Evolutionary conservation across 2,888 invertebrate genomes (phyloP).

Genomic region (Archaeoteleia sp.): DNA sequence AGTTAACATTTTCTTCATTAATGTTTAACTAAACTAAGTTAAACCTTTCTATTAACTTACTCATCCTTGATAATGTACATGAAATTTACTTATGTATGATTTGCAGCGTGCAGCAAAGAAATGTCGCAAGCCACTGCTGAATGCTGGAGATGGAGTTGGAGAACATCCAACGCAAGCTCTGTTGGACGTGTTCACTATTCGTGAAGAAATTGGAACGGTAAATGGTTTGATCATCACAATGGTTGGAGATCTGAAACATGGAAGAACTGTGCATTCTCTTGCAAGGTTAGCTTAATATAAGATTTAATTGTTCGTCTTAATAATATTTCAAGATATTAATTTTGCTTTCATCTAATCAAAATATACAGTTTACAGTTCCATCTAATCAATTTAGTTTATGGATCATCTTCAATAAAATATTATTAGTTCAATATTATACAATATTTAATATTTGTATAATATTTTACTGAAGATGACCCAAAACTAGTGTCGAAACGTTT

Average conservation of each 20-base stretch:
- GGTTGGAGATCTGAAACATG: constrained; percentile 98
- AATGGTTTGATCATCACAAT: constrained; percentile 97
- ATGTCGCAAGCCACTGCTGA: constrained; percentile 93
- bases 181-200: constrained; percentile 97
- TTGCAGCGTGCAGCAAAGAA: constrained; percentile 86
- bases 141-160: constrained; percentile 98
- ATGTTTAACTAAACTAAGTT: no score
- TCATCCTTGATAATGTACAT: no score
- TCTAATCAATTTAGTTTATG: no score
- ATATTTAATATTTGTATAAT: no score
- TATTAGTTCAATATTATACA: no score
- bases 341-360: not conserved
- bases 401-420: no score
- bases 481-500: no score
- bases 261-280: constrained; percentile 97
- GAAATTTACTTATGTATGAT: no score
- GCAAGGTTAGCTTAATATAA: constrained; percentile 79
- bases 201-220: constrained; percentile 99
- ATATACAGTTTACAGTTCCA: no score
- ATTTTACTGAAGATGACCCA: no score
- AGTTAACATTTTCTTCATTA: no score
- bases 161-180: constrained; percentile 99
- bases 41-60: no score
- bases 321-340: not conserved
- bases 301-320: not conserved